These are phyloP conservation scores for Melitaea cinxia DNA, from an alignment of 1,140 invertebrate species.

Conservation along the genomic window DNA sequence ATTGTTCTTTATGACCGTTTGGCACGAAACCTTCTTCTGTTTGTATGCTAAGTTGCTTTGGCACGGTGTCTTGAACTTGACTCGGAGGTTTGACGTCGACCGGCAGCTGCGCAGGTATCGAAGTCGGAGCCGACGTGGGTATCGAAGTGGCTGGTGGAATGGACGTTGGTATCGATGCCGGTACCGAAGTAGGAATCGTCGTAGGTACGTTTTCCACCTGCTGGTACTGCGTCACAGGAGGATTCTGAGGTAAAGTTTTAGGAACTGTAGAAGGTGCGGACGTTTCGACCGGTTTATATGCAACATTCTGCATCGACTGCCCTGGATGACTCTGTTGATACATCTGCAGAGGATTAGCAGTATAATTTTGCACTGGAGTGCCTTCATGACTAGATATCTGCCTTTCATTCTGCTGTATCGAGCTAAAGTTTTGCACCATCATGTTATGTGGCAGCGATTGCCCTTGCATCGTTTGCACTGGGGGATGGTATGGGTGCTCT, in stretches of 20 bases:
- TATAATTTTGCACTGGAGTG: constrained; percentile 76
- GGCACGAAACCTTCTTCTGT: constrained; percentile 49
- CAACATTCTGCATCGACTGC: constrained; percentile 53
- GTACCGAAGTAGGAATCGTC: constrained; percentile 36
- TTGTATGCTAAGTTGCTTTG: constrained; percentile 59
- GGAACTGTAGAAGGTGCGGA: constrained; percentile 46
- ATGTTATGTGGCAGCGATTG: constrained; percentile 71
- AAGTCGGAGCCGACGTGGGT: neutral
- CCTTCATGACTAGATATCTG: constrained; percentile 82
- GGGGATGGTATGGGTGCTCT: constrained; percentile 63
- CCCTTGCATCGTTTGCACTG: constrained; percentile 59
- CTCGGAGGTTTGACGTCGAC: constrained; percentile 24
- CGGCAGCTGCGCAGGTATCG: constrained; percentile 25
- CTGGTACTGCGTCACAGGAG: constrained; percentile 39
- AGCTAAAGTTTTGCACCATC: constrained; percentile 56
- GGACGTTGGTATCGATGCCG: constrained; percentile 23
- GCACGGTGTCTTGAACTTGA: constrained; percentile 44
- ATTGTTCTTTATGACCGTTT: constrained; percentile 67
- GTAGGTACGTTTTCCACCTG: constrained; percentile 38
- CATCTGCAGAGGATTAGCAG: constrained; percentile 72
- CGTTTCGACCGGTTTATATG: constrained; percentile 40
- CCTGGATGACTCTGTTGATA: constrained; percentile 64
- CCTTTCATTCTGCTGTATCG: constrained; percentile 69
- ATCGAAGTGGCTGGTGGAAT: neutral
- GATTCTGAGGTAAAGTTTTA: constrained; percentile 45